Evolutionary conservation across 1,140 invertebrate species (phyloP).

Genomic region (Scylla paramamosain): DNA sequence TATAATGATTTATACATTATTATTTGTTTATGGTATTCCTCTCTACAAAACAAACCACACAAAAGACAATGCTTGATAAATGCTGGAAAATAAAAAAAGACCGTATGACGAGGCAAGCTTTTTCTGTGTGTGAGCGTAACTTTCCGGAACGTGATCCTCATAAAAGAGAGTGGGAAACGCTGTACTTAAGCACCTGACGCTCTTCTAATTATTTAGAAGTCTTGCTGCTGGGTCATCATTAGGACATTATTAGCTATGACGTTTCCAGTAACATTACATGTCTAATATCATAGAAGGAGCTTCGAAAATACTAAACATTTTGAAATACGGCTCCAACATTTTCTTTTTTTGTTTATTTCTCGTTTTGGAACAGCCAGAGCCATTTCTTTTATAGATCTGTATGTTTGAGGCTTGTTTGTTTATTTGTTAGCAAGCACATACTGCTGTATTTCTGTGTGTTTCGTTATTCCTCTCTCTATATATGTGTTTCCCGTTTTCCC

Average conservation of each 20-base stretch:
- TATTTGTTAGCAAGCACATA: not conserved
- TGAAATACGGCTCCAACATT: no score
- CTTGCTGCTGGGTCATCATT: no score
- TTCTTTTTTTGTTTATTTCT: not conserved
- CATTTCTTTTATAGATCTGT: not conserved
- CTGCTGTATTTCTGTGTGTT: not conserved
- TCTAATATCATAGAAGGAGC: no score
- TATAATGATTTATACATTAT: not conserved
- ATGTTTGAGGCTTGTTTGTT: not conserved
- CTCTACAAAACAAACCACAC: no score
- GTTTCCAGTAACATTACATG: no score
- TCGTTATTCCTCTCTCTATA: conserved; percentile 65
- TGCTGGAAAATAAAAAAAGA: no score
- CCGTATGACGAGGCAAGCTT: no score
- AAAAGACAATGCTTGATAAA: no score
- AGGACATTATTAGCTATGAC: no score
- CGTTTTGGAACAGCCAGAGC: not conserved
- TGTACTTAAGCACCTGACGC: no score
- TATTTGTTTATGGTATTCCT: not conserved
- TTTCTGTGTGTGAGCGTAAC: not conserved
- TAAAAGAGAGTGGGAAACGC: not conserved
- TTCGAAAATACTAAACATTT: no score
- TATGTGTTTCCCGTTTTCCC: conserved; percentile 73
- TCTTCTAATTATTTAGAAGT: no score
- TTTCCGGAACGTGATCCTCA: not conserved